A percentile compares a stretch with the other conserved stretches of the same genome.
Conservation (phyloP, 2,113 vertebrate species). For the Phrynosoma blainvillii region DNA sequence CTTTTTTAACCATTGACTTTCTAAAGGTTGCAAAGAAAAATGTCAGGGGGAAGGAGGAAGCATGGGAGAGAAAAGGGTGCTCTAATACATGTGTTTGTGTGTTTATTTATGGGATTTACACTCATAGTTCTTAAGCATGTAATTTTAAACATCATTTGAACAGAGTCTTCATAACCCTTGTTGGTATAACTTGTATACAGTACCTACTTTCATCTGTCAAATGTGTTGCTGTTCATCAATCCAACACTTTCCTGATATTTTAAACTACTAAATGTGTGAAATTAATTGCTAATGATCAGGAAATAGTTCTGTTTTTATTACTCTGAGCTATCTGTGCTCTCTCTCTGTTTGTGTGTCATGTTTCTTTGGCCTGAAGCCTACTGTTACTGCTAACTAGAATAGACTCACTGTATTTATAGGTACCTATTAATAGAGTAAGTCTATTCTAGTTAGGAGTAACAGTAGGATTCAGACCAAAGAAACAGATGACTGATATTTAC, state of each 20-base stretch:
- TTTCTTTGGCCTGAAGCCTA: constrained; percentile 28
- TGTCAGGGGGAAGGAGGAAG: too few relatives aligned
- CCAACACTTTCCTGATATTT: constrained; percentile 47
- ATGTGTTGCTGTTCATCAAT: constrained; percentile 31
- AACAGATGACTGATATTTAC: constrained; percentile 22
- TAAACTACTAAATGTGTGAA: constrained; percentile 74
- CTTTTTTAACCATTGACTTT: too few relatives aligned
- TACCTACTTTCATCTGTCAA: constrained; percentile 3
- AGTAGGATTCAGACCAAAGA: constrained; percentile 27
- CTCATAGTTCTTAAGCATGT: neutral
- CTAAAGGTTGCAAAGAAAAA: too few relatives aligned
- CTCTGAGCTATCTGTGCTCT: constrained; percentile 46
- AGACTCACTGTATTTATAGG: too few relatives aligned
- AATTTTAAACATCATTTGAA: neutral
- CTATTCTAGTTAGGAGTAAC: too few relatives aligned
- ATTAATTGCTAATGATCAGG: constrained; percentile 77
- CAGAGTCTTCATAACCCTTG: neutral
- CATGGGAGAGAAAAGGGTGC: neutral
- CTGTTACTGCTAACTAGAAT: too few relatives aligned
- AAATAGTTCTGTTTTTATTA: constrained; percentile 80
- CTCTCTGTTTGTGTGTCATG: neutral
- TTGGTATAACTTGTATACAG: neutral
- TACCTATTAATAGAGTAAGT: too few relatives aligned
- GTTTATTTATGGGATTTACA: neutral
- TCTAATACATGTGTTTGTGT: neutral